These are phyloP conservation scores for Molorchus minor DNA, from an alignment of 2,888 invertebrate genomes.

Conservation along the genomic window DNA sequence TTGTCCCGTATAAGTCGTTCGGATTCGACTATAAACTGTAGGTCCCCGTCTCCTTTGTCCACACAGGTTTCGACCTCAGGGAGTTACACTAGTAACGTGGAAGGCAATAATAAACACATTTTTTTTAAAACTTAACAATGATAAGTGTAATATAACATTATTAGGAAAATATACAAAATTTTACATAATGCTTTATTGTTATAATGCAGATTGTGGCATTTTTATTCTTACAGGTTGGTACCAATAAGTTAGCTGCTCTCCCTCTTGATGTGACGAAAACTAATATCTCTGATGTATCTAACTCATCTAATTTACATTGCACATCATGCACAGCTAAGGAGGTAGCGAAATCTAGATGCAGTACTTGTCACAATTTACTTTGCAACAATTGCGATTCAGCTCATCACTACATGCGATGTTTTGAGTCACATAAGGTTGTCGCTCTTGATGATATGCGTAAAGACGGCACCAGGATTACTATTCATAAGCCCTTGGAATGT, in stretches of 20 bases:
- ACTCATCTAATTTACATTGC: conserved; percentile 75
- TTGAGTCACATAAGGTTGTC: conserved; percentile 92
- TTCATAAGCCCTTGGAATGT: conserved; percentile 91
- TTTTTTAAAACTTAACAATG: no score
- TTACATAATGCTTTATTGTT: no score
- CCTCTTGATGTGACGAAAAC: conserved; percentile 88
- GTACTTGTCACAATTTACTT: conserved; percentile 93
- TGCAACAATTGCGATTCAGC: conserved; percentile 95
- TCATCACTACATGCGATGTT: conserved; percentile 96
- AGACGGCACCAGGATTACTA: conserved; percentile 78
- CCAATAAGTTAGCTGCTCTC: conserved; percentile 80
- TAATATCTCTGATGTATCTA: conserved; percentile 84
- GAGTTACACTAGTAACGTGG: no score
- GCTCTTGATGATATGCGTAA: conserved; percentile 87
- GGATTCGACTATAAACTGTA: no score
- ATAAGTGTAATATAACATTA: no score
- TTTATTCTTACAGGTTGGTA: conserved; percentile 69
- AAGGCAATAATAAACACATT: no score
- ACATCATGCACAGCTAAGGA: conserved; percentile 97
- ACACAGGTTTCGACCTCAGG: no score
- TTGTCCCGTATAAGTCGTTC: no score
- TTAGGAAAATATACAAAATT: no score
- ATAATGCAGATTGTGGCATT: no score
- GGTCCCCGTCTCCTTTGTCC: no score
- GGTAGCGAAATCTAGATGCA: conserved; percentile 91